Conservation (phyloP, 2,113 vertebrate species). For the Nycticorax nycticorax region DNA sequence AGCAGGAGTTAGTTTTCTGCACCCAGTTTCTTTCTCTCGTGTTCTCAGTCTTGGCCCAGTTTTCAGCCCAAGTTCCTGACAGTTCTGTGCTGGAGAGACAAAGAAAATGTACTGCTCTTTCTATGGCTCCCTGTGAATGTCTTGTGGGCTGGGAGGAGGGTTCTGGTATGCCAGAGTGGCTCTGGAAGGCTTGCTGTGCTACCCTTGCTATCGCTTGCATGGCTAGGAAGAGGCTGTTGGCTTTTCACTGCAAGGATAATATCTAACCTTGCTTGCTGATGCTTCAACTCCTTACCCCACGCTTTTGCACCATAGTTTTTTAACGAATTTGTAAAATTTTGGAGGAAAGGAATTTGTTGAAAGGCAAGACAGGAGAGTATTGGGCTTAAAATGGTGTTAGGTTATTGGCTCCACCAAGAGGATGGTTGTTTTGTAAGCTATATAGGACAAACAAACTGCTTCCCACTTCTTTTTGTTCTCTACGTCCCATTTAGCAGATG, state of each 20-base stretch:
- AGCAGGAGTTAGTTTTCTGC: background rate
- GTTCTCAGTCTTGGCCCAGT: background rate
- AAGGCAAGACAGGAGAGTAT: background rate
- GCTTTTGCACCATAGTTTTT: background rate
- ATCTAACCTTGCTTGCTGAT: background rate
- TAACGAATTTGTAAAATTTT: background rate
- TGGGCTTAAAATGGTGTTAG: background rate
- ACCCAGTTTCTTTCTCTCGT: background rate
- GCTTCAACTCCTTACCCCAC: background rate
- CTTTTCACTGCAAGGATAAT: background rate
- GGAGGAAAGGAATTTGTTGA: background rate
- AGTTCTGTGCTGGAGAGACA: slow-evolving; percentile 7
- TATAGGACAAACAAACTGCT: background rate
- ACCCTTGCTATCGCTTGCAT: background rate
- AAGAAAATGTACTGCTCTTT: background rate
- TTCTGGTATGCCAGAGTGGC: background rate
- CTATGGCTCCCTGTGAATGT: background rate
- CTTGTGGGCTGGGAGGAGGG: background rate
- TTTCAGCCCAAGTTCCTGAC: background rate
- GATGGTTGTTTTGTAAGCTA: slow-evolving; percentile 9
- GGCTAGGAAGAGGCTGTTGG: background rate
- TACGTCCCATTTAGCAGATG: slow-evolving; percentile 35
- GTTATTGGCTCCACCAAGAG: background rate
- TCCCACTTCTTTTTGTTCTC: slow-evolving; percentile 33
- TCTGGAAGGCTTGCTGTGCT: background rate